Base-by-base conservation (phyloP, 2,888 invertebrate genomes). In the Tanytarsus gracilentus region DNA sequence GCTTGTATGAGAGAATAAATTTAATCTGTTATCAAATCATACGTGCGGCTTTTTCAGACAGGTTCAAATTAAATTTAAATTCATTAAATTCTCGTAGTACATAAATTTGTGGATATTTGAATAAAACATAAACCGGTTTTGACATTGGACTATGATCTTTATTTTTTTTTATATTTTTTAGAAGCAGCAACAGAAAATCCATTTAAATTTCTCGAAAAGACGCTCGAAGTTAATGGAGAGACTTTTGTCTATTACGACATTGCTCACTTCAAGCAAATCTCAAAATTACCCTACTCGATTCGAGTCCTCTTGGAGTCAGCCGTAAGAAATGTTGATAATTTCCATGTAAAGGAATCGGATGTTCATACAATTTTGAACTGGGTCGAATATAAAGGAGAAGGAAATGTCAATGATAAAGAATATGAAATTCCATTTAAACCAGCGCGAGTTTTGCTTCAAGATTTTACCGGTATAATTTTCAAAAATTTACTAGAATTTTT, bases 371-470 rank as follows among this genome's bases (percentile, higher is more conserved):
- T 98, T 40, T 78, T 97, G 60, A 80, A 86, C 63, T 99, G 98
- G 98, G 84, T 89, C 68, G 72, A 70, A 4, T 69, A 69, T 61
- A 72, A 71, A 61, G 73, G 72, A 1, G 62, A 70, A 58, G 69
- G 70, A 60, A 23, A 14, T n/a, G 52, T 4, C 6, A 39, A 50
- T 18, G 25, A 16, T 9, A 82, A 77, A 1, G 87, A 85, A 40
- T 87, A 91, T 27, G 98, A 99, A 77, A 86, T 99, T 27, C 87
- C 96, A 0, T 99, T 98, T 73, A 93, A 92, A 72, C 98, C 98
- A 0, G 90, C 97, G 0, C 78, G 98, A 66, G 98, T 98, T 62
- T 88, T 99, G 64, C 77, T 99, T 21, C 97, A 97, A 80, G 95
- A 93, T 71, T 83, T 92, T 64, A 99, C 97, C 11, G 98, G 98